These are phyloP conservation scores for Pocillopora verrucosa DNA, from an alignment of 64 coral and sea anemone species.

Conservation along the genomic window DNA sequence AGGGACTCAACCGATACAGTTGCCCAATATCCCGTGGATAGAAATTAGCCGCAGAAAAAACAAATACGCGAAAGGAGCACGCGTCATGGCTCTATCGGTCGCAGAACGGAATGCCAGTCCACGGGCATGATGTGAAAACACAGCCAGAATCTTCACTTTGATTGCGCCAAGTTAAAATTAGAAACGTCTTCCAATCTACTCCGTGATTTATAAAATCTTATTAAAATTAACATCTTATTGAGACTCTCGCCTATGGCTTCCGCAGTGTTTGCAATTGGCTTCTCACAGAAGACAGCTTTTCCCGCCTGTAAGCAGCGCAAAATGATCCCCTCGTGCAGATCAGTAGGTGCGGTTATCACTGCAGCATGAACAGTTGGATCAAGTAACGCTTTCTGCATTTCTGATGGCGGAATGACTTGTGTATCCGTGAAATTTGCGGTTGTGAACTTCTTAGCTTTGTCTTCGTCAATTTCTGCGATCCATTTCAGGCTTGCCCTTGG, in stretches of 20 bases:
- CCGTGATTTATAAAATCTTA: no score
- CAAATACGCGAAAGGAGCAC: no score
- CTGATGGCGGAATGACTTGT: slow-evolving; percentile 45
- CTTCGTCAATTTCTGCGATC: slow-evolving; percentile 72
- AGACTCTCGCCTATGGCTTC: slow-evolving; percentile 70
- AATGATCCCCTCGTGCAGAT: slow-evolving; percentile 64
- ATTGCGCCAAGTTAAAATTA: no score
- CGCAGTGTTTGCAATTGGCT: slow-evolving; percentile 64
- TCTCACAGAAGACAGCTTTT: slow-evolving; percentile 98
- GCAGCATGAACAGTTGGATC: slow-evolving; percentile 61
- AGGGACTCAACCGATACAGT: no score
- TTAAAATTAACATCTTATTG: no score
- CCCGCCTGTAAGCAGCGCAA: slow-evolving; percentile 61
- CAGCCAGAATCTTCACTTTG: no score
- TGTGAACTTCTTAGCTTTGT: slow-evolving; percentile 62
- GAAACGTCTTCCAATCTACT: no score
- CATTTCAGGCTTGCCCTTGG: slow-evolving; percentile 68
- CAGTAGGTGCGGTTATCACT: slow-evolving; percentile 80
- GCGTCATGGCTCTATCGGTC: no score
- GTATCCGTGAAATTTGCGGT: slow-evolving; percentile 40
- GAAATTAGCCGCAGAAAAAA: no score
- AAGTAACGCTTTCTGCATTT: slow-evolving; percentile 22
- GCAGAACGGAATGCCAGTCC: no score
- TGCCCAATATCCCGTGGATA: no score
- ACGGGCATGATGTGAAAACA: no score